These are phyloP conservation scores for Pangasius larnaudii DNA, from an alignment of 2,797 vertebrate genomes.

Conservation along the genomic window DNA sequence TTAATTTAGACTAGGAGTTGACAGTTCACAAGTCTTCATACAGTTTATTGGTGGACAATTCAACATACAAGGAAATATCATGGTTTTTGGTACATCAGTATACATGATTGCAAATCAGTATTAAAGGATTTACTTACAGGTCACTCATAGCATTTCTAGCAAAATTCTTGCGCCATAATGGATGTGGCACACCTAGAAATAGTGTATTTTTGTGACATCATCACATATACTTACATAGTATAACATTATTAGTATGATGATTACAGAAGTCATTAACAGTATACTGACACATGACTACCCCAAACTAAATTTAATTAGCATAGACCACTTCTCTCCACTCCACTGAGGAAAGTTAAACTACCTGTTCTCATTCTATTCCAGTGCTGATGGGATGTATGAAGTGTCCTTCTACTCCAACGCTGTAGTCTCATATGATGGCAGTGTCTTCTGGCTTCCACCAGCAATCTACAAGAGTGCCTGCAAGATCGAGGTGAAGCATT, in stretches of 20 bases:
- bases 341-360: not conserved
- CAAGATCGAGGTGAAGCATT: conserved; percentile 97
- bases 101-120: not conserved
- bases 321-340: not conserved
- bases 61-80: not conserved
- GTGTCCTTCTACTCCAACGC: conserved; percentile 98
- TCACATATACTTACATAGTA: not conserved
- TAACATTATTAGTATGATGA: not conserved
- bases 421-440: conserved; percentile 91
- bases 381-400: conserved; percentile 95
- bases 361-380: conserved; percentile 59
- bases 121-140: not conserved
- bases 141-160: not conserved
- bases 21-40: not conserved
- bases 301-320: not conserved
- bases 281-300: not conserved
- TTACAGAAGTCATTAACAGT: not conserved
- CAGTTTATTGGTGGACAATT: not conserved
- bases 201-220: not conserved
- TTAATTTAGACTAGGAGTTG: not conserved
- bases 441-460: conserved; percentile 95
- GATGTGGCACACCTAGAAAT: not conserved
- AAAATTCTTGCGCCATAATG: not conserved
- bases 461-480: conserved; percentile 98
- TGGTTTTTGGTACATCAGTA: not conserved